phyloP scores from a whole-genome alignment of 1,140 invertebrate genomes.

The Tetraneura akinire region DNA sequence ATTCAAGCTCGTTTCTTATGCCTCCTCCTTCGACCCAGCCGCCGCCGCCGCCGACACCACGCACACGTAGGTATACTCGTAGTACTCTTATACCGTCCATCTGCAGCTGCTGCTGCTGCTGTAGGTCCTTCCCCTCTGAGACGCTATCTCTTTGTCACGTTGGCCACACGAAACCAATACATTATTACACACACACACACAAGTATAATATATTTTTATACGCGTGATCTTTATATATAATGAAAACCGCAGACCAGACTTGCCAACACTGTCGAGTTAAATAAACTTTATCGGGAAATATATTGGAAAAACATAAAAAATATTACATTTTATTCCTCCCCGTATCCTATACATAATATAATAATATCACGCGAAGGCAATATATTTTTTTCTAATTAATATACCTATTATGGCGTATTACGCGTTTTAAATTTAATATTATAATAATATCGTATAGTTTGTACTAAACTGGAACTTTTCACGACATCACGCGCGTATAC shows the following conservation, averaged over 20 bases:
- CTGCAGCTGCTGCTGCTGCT: not conserved
- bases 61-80: not conserved
- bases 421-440: no score
- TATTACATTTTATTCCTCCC: no score
- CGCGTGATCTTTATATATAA: not conserved
- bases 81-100: no score
- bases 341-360: no score
- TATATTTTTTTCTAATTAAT: no score
- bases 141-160: conserved; percentile 13
- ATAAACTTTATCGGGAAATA: no score
- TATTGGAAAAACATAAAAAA: no score
- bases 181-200: not conserved
- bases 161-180: conserved; percentile 31
- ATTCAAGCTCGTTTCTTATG: conserved; percentile 21
- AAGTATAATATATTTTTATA: not conserved
- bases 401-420: no score
- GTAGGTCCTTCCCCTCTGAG: conserved; percentile 32
- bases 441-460: no score
- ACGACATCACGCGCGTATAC: no score
- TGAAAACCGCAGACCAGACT: not conserved
- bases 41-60: not conserved
- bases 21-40: not conserved
- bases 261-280: conserved; percentile 10
- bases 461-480: no score
- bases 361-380: no score